Evolutionary conservation across 2,113 vertebrate species (phyloP).

Genomic region (Toxotes jaculatrix): DNA sequence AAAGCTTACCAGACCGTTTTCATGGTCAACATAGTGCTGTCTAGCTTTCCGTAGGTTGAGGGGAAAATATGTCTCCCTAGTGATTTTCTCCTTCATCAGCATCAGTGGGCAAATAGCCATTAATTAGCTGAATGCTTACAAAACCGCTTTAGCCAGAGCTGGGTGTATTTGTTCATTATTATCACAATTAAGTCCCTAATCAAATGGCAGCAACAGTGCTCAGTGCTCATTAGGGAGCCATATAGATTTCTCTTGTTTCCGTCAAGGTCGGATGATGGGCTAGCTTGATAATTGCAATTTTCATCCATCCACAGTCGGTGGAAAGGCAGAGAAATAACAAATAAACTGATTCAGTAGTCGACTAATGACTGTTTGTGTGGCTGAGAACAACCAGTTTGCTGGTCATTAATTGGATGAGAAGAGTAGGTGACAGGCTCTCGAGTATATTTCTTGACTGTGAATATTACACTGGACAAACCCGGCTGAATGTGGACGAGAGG

Average conservation of each 20-base stretch:
- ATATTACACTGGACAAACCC: neutral
- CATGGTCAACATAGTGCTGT: conserved; percentile 35
- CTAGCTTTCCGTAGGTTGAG: conserved; percentile 35
- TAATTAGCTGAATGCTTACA: conserved; percentile 79
- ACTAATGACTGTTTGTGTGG: conserved; percentile 51
- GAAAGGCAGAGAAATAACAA: conserved; percentile 41
- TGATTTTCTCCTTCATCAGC: conserved; percentile 68
- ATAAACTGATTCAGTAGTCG: conserved; percentile 39
- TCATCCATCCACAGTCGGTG: conserved; percentile 13
- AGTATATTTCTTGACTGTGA: conserved; percentile 11
- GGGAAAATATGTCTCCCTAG: conserved; percentile 51
- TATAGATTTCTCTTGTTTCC: conserved; percentile 70
- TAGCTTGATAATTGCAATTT: conserved; percentile 59
- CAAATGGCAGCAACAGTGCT: conserved; percentile 67
- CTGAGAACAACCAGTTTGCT: conserved; percentile 20
- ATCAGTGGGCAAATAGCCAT: conserved; percentile 73
- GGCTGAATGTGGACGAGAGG: neutral
- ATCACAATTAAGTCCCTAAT: conserved; percentile 79
- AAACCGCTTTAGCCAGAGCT: conserved; percentile 60
- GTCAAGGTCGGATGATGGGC: conserved; percentile 58
- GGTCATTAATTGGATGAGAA: conserved; percentile 52
- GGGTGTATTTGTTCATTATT: conserved; percentile 82
- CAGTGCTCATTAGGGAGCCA: conserved; percentile 73
- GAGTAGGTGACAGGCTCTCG: conserved; percentile 18
- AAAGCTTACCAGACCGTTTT: conserved; percentile 43